These are phyloP conservation scores for Dastarcus helophoroides DNA, from an alignment of 2,888 invertebrate genomes.

Conservation along the genomic window DNA sequence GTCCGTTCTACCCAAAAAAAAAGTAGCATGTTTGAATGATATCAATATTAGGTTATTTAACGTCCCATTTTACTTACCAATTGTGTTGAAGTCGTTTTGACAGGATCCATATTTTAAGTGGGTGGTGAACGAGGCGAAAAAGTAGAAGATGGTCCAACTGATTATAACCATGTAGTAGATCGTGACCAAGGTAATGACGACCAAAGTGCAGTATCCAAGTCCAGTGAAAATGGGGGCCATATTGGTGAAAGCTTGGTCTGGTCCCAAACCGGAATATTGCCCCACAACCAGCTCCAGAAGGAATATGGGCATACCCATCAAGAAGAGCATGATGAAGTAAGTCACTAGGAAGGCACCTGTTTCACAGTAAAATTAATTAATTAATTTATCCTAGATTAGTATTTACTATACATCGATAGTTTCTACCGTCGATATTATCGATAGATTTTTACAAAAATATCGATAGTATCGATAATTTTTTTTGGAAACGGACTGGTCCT, in stretches of 20 bases:
- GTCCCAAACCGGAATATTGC: constrained; percentile 67
- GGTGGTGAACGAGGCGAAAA: constrained; percentile 53
- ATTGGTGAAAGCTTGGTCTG: constrained; percentile 48
- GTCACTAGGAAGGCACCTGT: constrained; percentile 68
- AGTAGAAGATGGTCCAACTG: constrained; percentile 66
- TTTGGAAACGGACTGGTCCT: no score
- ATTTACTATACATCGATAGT: no score
- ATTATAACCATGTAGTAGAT: constrained; percentile 75
- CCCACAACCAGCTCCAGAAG: constrained; percentile 68
- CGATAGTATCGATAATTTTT: no score
- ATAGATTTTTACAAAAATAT: no score
- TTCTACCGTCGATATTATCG: no score
- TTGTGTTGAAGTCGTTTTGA: constrained; percentile 47
- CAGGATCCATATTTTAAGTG: constrained; percentile 60
- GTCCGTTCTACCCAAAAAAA: no score
- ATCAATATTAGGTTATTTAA: no score
- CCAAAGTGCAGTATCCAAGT: constrained; percentile 55
- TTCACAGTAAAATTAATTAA: no score
- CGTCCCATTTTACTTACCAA: constrained; percentile 38
- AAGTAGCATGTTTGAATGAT: no score
- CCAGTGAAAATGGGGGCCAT: constrained; percentile 53
- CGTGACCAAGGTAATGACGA: constrained; percentile 58
- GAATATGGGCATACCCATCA: constrained; percentile 70
- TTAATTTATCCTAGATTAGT: no score
- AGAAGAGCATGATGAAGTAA: constrained; percentile 60